Evolutionary conservation across 2,113 vertebrate species (phyloP), one percentile per base, ranked within the genome.

Genomic region (Sapayoa aenigma): DNA sequence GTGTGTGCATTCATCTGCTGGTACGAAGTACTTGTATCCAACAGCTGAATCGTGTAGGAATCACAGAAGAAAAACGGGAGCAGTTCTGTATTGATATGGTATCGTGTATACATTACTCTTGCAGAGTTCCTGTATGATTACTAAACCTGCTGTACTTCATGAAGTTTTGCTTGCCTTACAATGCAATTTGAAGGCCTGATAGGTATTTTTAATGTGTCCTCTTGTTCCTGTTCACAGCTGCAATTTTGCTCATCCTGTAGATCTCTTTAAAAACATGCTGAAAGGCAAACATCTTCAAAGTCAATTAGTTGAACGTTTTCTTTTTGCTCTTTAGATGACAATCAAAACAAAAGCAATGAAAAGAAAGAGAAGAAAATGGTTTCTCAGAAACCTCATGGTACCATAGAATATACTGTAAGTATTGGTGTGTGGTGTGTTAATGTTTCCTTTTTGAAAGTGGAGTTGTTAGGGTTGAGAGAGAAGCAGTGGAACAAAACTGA

Each of bases 301-400:
- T 72, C 24, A 59, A 25, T 79, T 69, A 58, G 24, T 52, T 76
- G 9, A 74, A 3, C 83, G 20, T 12, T 73, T 68, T 74, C 58
- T 77, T 52, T 87, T 59, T 87, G 27, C 94, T 93, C 55, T 93
- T 93, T 93, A 98, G 98, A 98, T 96, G 97, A 98, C 90, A 98
- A 98, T 97, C 98, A 97, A 92, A 98, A 96, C 94, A 98, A 98
- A 97, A 97, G 87, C 62, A 98, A 96, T 94, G 98, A 98, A 92
- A 98, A 98, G 93, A 98, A 98, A 93, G 98, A 98, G 89, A 98
- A 98, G 90, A 98, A 98, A 96, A 98, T 98, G 98, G 97, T 98
- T 87, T 96, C 95, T 63, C 98, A 97, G 96, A 98, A 98, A 91
- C 98, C 98, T 12, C 96, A 95, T 5, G 98, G 98, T 71, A 98